Conservation (phyloP, 2,797 vertebrate species). For the Epinephelus awoara region DNA sequence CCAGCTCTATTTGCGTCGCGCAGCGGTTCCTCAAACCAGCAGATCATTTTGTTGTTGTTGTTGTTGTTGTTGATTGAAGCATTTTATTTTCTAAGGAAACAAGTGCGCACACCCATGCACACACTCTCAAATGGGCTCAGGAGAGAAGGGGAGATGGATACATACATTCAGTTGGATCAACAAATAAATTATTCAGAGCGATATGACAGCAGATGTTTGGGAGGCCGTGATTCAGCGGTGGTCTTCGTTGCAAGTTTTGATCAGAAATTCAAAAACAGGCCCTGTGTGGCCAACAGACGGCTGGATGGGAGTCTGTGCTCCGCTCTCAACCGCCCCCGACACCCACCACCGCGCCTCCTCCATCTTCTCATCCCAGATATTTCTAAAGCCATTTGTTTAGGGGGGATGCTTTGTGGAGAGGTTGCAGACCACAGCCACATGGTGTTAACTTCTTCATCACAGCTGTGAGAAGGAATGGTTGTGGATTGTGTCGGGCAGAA, state of each 20-base stretch:
- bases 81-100: constrained; percentile 74
- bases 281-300: constrained; percentile 75
- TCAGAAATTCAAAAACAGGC: constrained; percentile 83
- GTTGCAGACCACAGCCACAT: constrained; percentile 34
- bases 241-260: constrained; percentile 78
- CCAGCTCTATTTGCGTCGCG: constrained; percentile 44
- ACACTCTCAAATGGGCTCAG: constrained; percentile 63
- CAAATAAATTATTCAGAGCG: constrained; percentile 83
- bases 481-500: neutral
- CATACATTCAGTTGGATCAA: constrained; percentile 78
- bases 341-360: neutral
- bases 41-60: constrained; percentile 74
- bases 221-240: constrained; percentile 79
- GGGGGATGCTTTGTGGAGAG: constrained; percentile 17
- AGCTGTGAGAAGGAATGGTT: neutral
- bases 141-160: constrained; percentile 66
- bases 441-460: neutral
- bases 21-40: constrained; percentile 60
- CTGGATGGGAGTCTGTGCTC: constrained; percentile 52
- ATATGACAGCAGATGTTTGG: constrained; percentile 85
- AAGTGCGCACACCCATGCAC: constrained; percentile 22
- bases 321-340: constrained; percentile 11
- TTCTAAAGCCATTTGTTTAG: constrained; percentile 58
- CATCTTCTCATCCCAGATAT: constrained; percentile 55
- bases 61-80: constrained; percentile 73